Base-by-base conservation (phyloP, 2,113 vertebrate species). In the Ramphastos sulfuratus region DNA sequence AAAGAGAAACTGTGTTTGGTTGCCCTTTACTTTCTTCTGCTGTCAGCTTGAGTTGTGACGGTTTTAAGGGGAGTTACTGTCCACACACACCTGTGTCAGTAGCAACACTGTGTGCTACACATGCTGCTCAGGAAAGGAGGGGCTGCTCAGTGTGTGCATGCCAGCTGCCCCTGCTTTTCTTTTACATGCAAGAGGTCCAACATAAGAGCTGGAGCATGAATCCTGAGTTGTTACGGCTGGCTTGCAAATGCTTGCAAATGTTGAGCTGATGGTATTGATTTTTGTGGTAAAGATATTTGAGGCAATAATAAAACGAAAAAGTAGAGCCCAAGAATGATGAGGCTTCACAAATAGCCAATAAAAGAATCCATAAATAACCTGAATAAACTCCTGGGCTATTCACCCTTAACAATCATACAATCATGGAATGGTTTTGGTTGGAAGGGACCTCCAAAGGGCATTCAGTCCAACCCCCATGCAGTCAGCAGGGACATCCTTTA, bases 241-340 rank as follows among this genome's bases (percentile, higher is more conserved):
- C 75, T 94, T 52, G 67, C 89, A 83, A 89, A 80, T 30, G 52
- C 75, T 94, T 52, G 67, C 89, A 83, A 89, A 80, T 30, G 33
- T 44, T 85, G 85, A 89, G 75, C 69, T 80, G 79, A 82, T 60
- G 20, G 33, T 85, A 96, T 72, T 90, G 93, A 91, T 96, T 94
- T 95, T 90, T 90, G 91, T 69, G 83, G 16, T 85, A 83, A 92
- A 88, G 61, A 60, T 78, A 55, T 88, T 87, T 94, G 82, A 30
- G 94, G 59, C 48, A 69, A 69, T 78, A 92, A 91, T 73, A 93
- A 92, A 89, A 93, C 82, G 72, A 85, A 94, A 93, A 91, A 90
- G 82, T 70, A 73, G 86, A 69, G 66, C 80, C 58, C 87, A 52
- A 85, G 91, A 94, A 87, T 83, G 61, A 93, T 78, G 82, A 93